These are phyloP conservation scores for Rana temporaria DNA, from an alignment of 2,113 vertebrate genomes.

Conservation along the genomic window DNA sequence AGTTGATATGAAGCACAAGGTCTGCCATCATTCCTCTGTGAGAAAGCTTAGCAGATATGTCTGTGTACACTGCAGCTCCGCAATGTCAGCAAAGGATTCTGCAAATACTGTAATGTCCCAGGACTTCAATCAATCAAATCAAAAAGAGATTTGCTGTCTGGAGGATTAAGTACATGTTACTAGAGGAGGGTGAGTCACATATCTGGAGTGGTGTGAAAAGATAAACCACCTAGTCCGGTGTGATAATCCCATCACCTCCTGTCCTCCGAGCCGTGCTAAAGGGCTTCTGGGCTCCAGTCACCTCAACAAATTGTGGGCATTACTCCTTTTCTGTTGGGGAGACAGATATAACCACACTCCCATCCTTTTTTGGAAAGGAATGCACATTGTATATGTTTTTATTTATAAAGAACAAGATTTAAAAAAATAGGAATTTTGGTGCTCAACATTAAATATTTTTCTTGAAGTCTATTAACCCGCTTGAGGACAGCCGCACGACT, in stretches of 20 bases:
- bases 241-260: constrained; percentile 57
- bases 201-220: constrained; percentile 63
- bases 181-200: constrained; percentile 58
- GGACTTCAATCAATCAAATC: constrained; percentile 38
- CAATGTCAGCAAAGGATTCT: constrained; percentile 38
- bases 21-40: background rate
- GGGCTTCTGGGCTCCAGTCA: background rate
- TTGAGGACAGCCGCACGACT: too few species aligned
- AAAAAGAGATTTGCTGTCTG: constrained; percentile 21
- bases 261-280: background rate
- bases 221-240: constrained; percentile 58
- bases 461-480: too few species aligned
- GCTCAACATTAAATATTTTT: too few species aligned
- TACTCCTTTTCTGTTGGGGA: too few species aligned
- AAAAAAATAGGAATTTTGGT: too few species aligned
- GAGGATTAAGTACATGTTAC: constrained; percentile 30
- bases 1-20: background rate
- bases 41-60: background rate
- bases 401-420: too few species aligned
- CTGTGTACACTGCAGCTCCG: background rate
- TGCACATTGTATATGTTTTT: too few species aligned
- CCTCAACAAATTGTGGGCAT: background rate
- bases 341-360: too few species aligned
- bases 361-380: too few species aligned
- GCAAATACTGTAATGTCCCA: background rate